Conservation (phyloP, 2,113 vertebrate species). For the Romanogobio albipinnatus region DNA sequence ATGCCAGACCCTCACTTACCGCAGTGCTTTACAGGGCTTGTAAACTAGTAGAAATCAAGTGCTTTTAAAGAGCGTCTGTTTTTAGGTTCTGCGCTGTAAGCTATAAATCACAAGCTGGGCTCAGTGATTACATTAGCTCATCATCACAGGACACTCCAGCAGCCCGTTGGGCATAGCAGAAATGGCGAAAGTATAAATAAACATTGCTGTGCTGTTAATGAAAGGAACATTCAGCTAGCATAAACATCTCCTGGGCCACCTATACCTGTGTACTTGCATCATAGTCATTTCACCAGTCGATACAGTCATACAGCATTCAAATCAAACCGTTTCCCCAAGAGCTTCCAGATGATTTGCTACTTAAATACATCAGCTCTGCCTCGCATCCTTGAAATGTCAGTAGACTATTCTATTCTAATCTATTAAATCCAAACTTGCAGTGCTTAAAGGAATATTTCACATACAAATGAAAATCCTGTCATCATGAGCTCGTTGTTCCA, state of each 20-base stretch:
- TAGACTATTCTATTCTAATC: background rate
- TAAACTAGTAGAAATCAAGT: slow-evolving; percentile 41
- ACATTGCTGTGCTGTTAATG: slow-evolving; percentile 33
- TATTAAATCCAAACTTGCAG: slow-evolving; percentile 4
- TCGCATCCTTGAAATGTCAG: background rate
- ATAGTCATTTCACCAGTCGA: background rate
- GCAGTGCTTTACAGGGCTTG: slow-evolving; percentile 11
- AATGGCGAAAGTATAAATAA: slow-evolving; percentile 40
- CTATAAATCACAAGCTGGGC: slow-evolving; percentile 37
- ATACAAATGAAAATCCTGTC: background rate
- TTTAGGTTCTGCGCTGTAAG: slow-evolving; percentile 29
- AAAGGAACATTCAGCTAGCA: slow-evolving; percentile 17
- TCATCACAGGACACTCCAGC: slow-evolving; percentile 44
- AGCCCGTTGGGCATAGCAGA: slow-evolving; percentile 25
- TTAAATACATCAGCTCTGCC: background rate
- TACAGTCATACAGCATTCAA: background rate
- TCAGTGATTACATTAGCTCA: slow-evolving; percentile 31
- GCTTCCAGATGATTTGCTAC: slow-evolving; percentile 6
- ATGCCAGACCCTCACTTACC: slow-evolving; percentile 30
- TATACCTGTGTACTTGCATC: background rate
- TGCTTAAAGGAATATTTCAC: slow-evolving; percentile 17
- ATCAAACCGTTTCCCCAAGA: background rate
- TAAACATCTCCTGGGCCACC: slow-evolving; percentile 22
- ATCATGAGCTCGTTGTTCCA: background rate
- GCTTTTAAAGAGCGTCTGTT: slow-evolving; percentile 35